Evolutionary conservation across 2,113 vertebrate species (phyloP), one percentile per base, ranked within the genome.

Genomic region (Albula glossodonta): DNA sequence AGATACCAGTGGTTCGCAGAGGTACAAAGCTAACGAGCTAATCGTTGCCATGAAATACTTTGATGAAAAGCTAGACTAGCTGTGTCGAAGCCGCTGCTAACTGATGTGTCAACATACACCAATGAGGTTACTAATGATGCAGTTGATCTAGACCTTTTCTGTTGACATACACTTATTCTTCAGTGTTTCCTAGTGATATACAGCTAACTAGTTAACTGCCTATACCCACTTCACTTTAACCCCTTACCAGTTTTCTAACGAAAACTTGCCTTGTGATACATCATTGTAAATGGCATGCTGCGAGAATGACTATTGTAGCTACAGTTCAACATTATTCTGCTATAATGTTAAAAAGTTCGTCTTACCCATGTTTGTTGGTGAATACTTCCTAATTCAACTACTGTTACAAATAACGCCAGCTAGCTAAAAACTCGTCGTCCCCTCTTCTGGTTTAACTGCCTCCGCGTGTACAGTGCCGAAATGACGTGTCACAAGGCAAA

Each of bases 401-500:
- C 8, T 8, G 63, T 22, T 12, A 15, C 2, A 41, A 41, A 0
- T 41, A 41, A 41, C 31, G 31, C 31, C 31, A 41, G 31, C 31
- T 1, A 41, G 31, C 31, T 41, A 41, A 41, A 41, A 41, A 41
- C 31, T 41, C 31, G 31, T 41, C 31, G 80, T 2, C 48, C n/a
- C 12, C 4, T n/a, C 51, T 81, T 48, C 51, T 81, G 41, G 60
- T 8, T 74, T 19, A 17, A 4, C 53, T 49, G 56, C 6, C 3
- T 11, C 10, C 19, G 9, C 11, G 22, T n/a, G 51, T n/a, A 50
- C 17, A 17, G 50, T 52, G 82, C 51, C 63, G 22, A 2, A 49
- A 81, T 83, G 85, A 86, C 85, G 85, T 86, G 85, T 86, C 81
- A 70, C 51, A 5, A 31, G 50, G 53, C 53, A 57, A 53, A 22